A percentile compares a stretch with the other conserved stretches of the same genome.
Evolutionary conservation across 2,113 vertebrate genomes (phyloP).

Genomic region (Sinocyclocheilus anophthalmus): DNA sequence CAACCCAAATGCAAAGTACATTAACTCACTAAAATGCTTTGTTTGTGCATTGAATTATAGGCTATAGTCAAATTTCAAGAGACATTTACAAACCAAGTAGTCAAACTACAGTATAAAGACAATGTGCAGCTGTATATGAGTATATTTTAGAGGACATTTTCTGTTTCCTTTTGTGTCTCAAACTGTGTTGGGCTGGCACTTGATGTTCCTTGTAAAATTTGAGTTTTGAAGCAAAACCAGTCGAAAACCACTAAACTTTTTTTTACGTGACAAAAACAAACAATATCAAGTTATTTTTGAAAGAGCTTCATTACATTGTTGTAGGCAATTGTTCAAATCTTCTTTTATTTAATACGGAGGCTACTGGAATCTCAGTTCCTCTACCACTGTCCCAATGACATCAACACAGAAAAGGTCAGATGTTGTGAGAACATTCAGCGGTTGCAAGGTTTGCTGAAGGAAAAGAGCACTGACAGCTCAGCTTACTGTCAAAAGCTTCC

Average conservation of each 20-base stretch:
- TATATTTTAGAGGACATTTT: neutral
- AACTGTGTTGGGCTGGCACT: neutral
- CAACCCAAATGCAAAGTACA: neutral
- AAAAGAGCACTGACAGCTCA: slow-evolving; percentile 23
- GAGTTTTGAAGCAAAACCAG: neutral
- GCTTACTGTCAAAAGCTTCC: slow-evolving; percentile 26
- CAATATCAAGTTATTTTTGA: neutral
- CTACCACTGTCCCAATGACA: slow-evolving; percentile 28
- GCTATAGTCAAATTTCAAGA: neutral
- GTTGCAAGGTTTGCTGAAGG: slow-evolving; percentile 39
- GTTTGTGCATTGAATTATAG: neutral
- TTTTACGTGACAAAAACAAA: neutral
- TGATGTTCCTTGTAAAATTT: neutral
- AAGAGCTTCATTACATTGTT: neutral
- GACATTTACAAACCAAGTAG: neutral
- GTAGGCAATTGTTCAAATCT: slow-evolving; percentile 28
- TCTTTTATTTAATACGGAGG: slow-evolving; percentile 28
- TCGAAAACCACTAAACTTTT: neutral
- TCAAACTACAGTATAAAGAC: neutral
- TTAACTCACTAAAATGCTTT: neutral
- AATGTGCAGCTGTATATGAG: neutral
- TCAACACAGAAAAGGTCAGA: slow-evolving; percentile 44
- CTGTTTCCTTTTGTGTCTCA: neutral
- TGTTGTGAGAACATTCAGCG: slow-evolving; percentile 50
- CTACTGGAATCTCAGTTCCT: slow-evolving; percentile 28